Base-by-base conservation (phyloP, 2,113 vertebrate genomes). In the Thomomys bottae region DNA sequence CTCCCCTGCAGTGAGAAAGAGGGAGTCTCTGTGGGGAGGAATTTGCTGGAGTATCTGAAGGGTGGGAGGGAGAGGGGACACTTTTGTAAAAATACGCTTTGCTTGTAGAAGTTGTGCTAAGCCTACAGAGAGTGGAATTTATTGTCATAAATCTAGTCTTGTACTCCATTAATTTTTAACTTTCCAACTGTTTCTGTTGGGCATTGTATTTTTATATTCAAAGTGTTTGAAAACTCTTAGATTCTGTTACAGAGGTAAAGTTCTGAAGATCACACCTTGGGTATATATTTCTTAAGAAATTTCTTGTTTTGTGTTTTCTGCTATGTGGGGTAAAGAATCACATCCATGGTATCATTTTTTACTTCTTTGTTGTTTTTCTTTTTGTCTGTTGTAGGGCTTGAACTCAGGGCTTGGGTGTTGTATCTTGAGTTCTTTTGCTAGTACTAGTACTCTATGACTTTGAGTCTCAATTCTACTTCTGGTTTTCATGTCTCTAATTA, bases 181-280 rank as follows among this genome's bases (percentile, higher is more conserved):
- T 82, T 82, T 77, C 75, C n/a, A 57, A 32, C 34, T 64, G 63
- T 93, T 59, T 90, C 45, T 49, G 38, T 2, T 11, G 30, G 49
- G 49, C 76, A 57, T 89, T 92, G 54, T 80, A 20, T 49, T 76
- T 42, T n/a, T 66, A 40, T 67, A 73, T 59, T 83, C 45, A 68
- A 15, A 90, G 73, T n/a, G 28, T 75, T 5, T 5, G 61, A 72
- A 91, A 82, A 59, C 24, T 75, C 12, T 36, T 28, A 63, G 66
- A 66, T 84, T 90, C 63, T 28, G n/a, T 67, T 38, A 18, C 0
- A 4, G 32, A 38, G 7, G 70, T 72, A 59, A 80, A 15, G 28
- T 8, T 28, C 24, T 40, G 63, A 5, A n/a, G 17, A 15, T 6
- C 4, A 2, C 3, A n/a, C n/a, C n/a, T 49, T 0, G 21, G 72